Evolutionary conservation across 2,113 vertebrate species (phyloP).

Genomic region (Lagenorhynchus albirostris): DNA sequence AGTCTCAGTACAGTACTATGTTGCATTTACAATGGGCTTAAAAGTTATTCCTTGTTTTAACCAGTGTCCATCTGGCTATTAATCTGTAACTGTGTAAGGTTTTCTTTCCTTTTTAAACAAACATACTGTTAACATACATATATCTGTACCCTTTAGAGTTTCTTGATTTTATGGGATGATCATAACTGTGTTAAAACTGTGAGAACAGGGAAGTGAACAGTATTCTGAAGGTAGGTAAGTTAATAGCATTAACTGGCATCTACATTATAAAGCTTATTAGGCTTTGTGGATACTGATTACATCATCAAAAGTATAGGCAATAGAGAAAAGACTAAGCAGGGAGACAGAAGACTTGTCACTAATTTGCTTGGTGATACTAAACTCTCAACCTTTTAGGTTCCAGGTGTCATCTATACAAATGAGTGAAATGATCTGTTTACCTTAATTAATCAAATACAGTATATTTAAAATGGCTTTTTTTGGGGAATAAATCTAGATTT

Average conservation of each 20-base stretch:
- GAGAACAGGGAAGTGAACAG: not conserved
- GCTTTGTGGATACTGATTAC: not conserved
- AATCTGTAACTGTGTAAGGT: not conserved
- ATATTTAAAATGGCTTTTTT: not conserved
- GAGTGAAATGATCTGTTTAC: not conserved
- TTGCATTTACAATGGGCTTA: not conserved
- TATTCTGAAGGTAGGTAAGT: not conserved
- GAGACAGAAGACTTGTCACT: not conserved
- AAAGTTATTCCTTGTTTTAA: not conserved
- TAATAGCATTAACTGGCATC: not conserved
- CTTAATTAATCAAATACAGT: not conserved
- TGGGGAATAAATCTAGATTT: not conserved
- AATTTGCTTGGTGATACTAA: not conserved
- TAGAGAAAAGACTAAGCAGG: not conserved
- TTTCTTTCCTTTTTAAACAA: not conserved
- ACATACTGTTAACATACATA: not conserved
- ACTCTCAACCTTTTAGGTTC: not conserved
- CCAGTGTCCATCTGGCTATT: not conserved
- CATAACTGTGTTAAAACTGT: not conserved
- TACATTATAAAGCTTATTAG: not conserved
- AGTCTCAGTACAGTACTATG: not conserved
- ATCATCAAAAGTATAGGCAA: not conserved
- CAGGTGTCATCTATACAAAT: not conserved
- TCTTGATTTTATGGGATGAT: not conserved
- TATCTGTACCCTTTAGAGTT: not conserved